These are phyloP conservation scores for Eurois occulta DNA, from an alignment of 2,888 invertebrate species.

Conservation along the genomic window DNA sequence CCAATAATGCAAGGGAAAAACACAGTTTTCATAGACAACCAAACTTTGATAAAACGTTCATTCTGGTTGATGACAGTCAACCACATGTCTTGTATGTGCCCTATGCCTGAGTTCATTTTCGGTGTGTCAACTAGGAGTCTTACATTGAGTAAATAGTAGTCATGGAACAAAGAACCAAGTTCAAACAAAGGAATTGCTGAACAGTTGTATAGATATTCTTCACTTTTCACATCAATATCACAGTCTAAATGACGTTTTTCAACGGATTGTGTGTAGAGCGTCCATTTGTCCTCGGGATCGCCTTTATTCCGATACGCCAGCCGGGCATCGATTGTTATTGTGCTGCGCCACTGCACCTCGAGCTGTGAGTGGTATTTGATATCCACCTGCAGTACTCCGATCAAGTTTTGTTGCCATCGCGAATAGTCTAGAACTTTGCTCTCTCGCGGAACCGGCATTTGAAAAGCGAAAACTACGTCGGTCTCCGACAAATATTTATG, in stretches of 20 bases:
- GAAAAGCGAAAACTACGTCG: slow-evolving; percentile 96
- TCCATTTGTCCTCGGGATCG: slow-evolving; percentile 95
- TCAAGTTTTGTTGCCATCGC: slow-evolving; percentile 99
- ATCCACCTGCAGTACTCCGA: slow-evolving; percentile 97
- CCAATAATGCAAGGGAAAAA: slow-evolving; percentile 97
- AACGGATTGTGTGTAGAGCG: slow-evolving; percentile 94
- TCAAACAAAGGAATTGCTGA: slow-evolving; percentile 98
- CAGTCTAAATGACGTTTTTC: slow-evolving; percentile 97
- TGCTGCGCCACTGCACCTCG: slow-evolving; percentile 91
- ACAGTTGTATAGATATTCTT: slow-evolving; percentile 96
- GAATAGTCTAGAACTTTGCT: slow-evolving; percentile 95
- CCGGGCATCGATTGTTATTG: slow-evolving; percentile 94
- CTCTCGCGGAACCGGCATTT: slow-evolving; percentile 97
- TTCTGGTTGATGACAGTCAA: slow-evolving; percentile 98
- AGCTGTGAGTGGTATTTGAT: slow-evolving; percentile 93
- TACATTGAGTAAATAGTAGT: slow-evolving; percentile 98
- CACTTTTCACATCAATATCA: slow-evolving; percentile 89
- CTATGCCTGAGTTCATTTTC: slow-evolving; percentile 94
- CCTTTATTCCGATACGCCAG: slow-evolving; percentile 96
- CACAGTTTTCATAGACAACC: slow-evolving; percentile 97
- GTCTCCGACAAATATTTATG: slow-evolving; percentile 91
- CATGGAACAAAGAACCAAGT: slow-evolving; percentile 97
- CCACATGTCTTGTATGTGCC: slow-evolving; percentile 95
- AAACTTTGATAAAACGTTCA: slow-evolving; percentile 99
- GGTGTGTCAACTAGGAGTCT: slow-evolving; percentile 95